A percentile compares a stretch with the other conserved stretches of the same genome.
These are phyloP conservation scores for Andricus grossulariae DNA, from an alignment of 1,140 invertebrate species.

Conservation along the genomic window DNA sequence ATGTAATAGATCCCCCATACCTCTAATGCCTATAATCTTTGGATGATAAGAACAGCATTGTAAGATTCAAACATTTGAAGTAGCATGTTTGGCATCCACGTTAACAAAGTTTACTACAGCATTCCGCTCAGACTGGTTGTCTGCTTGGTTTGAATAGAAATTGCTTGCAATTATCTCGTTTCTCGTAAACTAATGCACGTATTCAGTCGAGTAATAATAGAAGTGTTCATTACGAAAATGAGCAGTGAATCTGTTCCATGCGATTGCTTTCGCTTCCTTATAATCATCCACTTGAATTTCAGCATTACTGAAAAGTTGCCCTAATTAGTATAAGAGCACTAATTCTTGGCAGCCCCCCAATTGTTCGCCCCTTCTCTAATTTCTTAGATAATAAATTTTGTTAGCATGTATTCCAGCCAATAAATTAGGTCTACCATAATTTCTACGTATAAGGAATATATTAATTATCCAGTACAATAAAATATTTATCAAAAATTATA, in stretches of 20 bases:
- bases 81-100: not conserved
- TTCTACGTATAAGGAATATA: not conserved
- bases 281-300: not conserved
- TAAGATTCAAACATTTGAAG: not conserved
- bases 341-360: too few species aligned
- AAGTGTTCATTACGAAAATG: not conserved
- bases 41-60: too few species aligned
- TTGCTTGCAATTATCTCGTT: conserved; percentile 39
- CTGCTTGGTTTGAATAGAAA: conserved; percentile 39
- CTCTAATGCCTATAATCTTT: too few species aligned
- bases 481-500: too few species aligned
- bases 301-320: not conserved
- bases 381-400: too few species aligned
- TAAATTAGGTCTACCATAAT: not conserved
- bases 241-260: not conserved
- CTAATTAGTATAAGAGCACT: not conserved
- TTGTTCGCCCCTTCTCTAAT: too few species aligned
- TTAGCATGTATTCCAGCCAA: not conserved
- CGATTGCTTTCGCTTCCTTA: not conserved
- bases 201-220: not conserved
- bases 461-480: too few species aligned
- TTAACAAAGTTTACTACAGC: not conserved
- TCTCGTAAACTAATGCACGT: not conserved
- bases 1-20: too few species aligned
- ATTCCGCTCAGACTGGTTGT: not conserved